Base-by-base conservation (phyloP, 2,888 invertebrate species). In the Melieria omissa region DNA sequence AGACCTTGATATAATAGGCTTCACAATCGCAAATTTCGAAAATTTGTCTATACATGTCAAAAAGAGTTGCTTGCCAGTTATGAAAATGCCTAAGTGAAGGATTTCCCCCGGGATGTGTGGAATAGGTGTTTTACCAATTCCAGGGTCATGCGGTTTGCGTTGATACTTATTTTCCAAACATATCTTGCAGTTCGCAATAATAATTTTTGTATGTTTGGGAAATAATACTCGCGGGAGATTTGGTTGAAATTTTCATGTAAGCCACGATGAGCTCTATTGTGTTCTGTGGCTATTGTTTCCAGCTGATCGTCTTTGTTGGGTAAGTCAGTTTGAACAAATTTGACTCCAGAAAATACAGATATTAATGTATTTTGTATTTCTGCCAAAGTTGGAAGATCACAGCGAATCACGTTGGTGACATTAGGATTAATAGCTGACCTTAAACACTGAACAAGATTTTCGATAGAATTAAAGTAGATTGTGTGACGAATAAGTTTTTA, bases 241-340 rank as follows among this genome's bases (percentile, higher is more conserved):
- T 71, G 65, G 45, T 65, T 47, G 41, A 60, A 68, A 55, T 65
- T 71, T 69, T 71, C 67, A 14, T 68, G 65, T 46, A 65, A 16
- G 16, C 16, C 16, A 16, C 16, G 16, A 16, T 16, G 16, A 16
- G 16, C 16, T 16, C 16, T 16, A 16, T 72, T 72, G 41, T 68
- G 72, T 45, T 72, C 67, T 2, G 54, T 65, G 10, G 42, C 16
- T 55, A 68, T 58, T 14, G 64, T 62, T 73, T 75, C 74, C 49
- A 67, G 47, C 55, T 74, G 73, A 29, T 73, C 69, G 49, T 75
- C 62, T 60, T 49, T 52, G 46, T 74, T 73, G 45, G 64, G 46
- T 10, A 47, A 10, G n/a, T 73, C 52, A 8, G 65, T 65, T 49
- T 65, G 64, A 45, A 65, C 44, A 62, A 75, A 75, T 70, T 73